Evolutionary conservation across 2,113 vertebrate species (phyloP).

Genomic region (Sinocyclocheilus grahami): DNA sequence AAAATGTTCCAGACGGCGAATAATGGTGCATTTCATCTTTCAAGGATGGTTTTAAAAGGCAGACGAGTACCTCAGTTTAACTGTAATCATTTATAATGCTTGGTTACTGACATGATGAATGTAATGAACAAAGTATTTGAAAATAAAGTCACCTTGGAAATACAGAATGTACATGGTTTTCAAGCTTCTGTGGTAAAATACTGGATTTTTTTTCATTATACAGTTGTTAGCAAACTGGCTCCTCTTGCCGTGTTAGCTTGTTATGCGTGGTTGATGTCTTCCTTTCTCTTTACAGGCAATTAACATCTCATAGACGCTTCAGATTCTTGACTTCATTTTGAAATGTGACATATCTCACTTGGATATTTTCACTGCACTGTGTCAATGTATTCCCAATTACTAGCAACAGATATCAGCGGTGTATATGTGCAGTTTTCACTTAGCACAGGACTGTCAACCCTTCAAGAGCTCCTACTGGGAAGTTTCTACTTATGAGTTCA

Average conservation of each 20-base stretch:
- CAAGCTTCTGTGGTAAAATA: neutral
- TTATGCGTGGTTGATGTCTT: neutral
- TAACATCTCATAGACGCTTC: neutral
- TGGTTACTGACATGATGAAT: neutral
- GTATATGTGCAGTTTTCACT: neutral
- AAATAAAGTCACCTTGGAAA: neutral
- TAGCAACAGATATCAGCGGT: neutral
- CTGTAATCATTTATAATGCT: neutral
- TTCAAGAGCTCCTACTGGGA: neutral
- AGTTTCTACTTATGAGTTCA: neutral
- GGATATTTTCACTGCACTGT: neutral
- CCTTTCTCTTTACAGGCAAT: neutral
- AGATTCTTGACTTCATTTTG: neutral
- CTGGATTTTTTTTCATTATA: neutral
- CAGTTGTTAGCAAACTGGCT: neutral
- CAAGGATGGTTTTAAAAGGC: constrained; percentile 10
- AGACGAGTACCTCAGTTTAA: neutral
- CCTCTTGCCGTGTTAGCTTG: neutral
- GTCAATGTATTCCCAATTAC: neutral
- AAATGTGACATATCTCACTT: constrained; percentile 1
- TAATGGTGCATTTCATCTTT: constrained; percentile 3
- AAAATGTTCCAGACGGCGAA: neutral
- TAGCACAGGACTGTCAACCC: neutral
- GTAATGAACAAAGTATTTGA: neutral
- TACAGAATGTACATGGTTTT: neutral